Percentiles rank a stretch among this genome's conserved stretches.
Evolutionary conservation across 2,888 invertebrate genomes (phyloP).

Genomic region (Sarcophaga rosellei): DNA sequence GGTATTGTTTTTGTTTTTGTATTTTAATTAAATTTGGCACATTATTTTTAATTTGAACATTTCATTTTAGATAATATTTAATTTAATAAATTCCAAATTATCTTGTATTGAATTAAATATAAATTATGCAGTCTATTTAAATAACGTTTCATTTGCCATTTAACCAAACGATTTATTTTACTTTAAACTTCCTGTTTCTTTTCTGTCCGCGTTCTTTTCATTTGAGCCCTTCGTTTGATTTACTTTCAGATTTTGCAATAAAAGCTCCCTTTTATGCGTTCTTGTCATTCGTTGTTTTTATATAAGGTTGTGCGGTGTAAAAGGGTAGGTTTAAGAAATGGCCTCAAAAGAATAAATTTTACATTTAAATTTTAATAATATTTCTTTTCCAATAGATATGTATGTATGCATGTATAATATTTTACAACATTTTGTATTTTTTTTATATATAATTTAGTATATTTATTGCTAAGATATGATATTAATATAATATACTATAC

Average conservation of each 20-base stretch:
- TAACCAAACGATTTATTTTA: neutral
- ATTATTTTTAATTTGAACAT: constrained; percentile 68
- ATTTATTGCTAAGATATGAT: neutral
- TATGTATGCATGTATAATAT: too few relatives aligned
- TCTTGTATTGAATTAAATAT: constrained; percentile 8
- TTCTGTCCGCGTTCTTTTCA: too few relatives aligned
- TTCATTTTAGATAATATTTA: constrained; percentile 31
- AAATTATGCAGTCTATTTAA: constrained; percentile 48
- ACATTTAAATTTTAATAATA: too few relatives aligned
- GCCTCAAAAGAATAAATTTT: constrained; percentile 29
- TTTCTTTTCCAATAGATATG: too few relatives aligned
- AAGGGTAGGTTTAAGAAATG: constrained; percentile 25
- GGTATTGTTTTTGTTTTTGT: constrained; percentile 31
- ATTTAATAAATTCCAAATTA: constrained; percentile 32
- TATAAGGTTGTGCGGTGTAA: neutral
- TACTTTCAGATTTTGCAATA: neutral
- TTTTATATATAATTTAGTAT: neutral
- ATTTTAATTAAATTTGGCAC: constrained; percentile 62
- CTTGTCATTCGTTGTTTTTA: neutral
- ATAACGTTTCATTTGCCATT: neutral
- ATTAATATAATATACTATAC: too few relatives aligned
- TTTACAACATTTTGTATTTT: constrained; percentile 19
- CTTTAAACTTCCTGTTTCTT: neutral
- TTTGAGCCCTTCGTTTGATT: too few relatives aligned
- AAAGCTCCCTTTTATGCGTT: neutral